A percentile compares a stretch with the other conserved stretches of the same genome.
phyloP scores from a whole-genome alignment of 2,888 invertebrate species.

The Bursaphelenchus okinawaensis region DNA sequence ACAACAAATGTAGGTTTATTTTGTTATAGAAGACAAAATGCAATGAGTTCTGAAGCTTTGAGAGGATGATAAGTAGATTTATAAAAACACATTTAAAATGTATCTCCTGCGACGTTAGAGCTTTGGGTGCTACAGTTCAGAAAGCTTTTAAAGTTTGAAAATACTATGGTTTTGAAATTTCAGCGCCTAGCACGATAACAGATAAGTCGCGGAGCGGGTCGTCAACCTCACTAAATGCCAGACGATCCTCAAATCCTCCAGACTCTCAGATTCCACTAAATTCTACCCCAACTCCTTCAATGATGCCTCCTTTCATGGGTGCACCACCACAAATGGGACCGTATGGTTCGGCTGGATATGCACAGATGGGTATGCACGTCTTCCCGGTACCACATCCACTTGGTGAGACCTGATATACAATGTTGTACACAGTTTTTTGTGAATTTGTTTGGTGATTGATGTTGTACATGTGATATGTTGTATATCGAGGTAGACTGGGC shows the following conservation, averaged over 20 bases:
- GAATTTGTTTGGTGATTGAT: too few species aligned
- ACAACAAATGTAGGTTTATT: neutral
- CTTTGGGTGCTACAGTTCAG: too few species aligned
- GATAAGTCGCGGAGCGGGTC: neutral
- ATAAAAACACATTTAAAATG: too few species aligned
- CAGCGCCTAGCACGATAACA: neutral
- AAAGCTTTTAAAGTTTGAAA: too few species aligned
- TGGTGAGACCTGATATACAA: neutral
- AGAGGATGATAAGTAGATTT: too few species aligned
- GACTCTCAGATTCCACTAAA: neutral
- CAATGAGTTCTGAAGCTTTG: too few species aligned
- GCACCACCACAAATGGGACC: neutral
- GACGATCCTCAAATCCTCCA: neutral
- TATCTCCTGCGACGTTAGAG: too few species aligned
- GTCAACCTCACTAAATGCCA: neutral
- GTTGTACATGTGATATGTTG: neutral
- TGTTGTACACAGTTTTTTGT: too few species aligned
- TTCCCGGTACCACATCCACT: constrained; percentile 6
- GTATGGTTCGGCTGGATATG: neutral
- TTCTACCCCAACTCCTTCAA: neutral
- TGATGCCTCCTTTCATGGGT: neutral
- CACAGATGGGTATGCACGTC: constrained; percentile 6
- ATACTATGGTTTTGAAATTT: too few species aligned
- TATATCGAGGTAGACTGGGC: neutral
- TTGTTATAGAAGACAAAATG: too few species aligned